Evolutionary conservation across 1,140 invertebrate species (phyloP).

Genomic region (Daktulosphaira vitifoliae): DNA sequence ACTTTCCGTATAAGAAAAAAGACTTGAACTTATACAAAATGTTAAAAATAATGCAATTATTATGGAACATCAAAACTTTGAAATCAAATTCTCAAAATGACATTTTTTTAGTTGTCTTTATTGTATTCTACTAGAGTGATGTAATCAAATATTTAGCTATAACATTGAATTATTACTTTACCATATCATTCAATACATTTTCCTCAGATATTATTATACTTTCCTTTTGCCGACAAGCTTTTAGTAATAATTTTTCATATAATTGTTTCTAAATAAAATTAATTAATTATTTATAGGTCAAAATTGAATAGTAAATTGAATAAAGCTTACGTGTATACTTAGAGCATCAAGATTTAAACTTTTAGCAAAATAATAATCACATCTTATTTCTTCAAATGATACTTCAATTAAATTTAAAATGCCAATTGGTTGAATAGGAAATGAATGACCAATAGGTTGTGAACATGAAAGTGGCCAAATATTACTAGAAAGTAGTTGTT

Average conservation of each 20-base stretch:
- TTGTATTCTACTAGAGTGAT: too few species aligned
- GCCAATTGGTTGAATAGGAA: constrained; percentile 17
- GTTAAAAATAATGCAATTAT: too few species aligned
- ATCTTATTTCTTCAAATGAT: constrained; percentile 25
- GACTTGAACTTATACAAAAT: too few species aligned
- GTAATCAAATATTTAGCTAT: too few species aligned
- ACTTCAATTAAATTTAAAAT: not conserved
- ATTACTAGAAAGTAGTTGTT: not conserved
- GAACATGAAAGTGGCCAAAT: constrained; percentile 18
- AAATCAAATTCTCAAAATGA: too few species aligned
- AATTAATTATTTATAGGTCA: not conserved
- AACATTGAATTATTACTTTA: too few species aligned
- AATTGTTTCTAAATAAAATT: not conserved
- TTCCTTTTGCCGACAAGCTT: not conserved
- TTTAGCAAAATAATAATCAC: constrained; percentile 11
- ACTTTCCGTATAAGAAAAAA: too few species aligned
- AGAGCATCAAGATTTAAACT: not conserved
- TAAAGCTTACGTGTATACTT: not conserved
- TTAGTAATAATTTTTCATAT: not conserved
- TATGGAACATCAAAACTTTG: too few species aligned
- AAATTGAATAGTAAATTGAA: not conserved
- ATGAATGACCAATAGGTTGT: not conserved
- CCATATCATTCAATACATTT: not conserved
- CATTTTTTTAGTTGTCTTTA: too few species aligned
- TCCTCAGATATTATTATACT: not conserved